Evolutionary conservation across 1,140 invertebrate species (phyloP).

Genomic region (Drosophila sproati): DNA sequence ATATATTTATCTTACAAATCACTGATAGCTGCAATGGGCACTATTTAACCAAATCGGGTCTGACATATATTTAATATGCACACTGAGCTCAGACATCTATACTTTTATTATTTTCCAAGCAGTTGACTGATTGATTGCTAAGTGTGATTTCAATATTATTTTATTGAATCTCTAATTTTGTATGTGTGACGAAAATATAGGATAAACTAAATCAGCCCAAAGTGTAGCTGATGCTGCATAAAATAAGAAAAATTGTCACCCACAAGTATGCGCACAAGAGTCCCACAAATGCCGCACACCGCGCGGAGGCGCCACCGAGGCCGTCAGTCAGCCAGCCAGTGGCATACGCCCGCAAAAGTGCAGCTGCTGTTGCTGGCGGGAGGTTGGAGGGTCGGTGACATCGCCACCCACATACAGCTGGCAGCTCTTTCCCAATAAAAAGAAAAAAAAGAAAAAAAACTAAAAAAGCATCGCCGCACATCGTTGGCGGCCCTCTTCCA

Average conservation of each 20-base stretch:
- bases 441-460: conserved; percentile 41
- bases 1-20: too few species aligned
- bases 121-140: too few species aligned
- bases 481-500: conserved; percentile 63
- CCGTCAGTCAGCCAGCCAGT: conserved; percentile 65
- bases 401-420: conserved; percentile 20
- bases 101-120: too few species aligned
- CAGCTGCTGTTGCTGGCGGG: conserved; percentile 45
- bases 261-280: conserved; percentile 57
- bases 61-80: too few species aligned
- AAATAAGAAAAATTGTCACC: conserved; percentile 72
- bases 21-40: too few species aligned
- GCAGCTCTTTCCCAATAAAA: conserved; percentile 35
- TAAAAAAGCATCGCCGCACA: conserved; percentile 62
- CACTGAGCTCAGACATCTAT: too few species aligned
- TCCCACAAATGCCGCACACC: conserved; percentile 16
- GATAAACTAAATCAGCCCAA: conserved; percentile 8
- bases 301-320: conserved; percentile 44
- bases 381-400: not conserved
- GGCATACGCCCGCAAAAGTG: conserved; percentile 73
- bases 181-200: too few species aligned
- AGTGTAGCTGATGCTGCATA: conserved; percentile 38
- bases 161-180: too few species aligned
- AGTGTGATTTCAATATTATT: too few species aligned
- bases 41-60: too few species aligned